Base-by-base conservation (phyloP, 2,888 invertebrate species). In the Ischnus inquisitorius region DNA sequence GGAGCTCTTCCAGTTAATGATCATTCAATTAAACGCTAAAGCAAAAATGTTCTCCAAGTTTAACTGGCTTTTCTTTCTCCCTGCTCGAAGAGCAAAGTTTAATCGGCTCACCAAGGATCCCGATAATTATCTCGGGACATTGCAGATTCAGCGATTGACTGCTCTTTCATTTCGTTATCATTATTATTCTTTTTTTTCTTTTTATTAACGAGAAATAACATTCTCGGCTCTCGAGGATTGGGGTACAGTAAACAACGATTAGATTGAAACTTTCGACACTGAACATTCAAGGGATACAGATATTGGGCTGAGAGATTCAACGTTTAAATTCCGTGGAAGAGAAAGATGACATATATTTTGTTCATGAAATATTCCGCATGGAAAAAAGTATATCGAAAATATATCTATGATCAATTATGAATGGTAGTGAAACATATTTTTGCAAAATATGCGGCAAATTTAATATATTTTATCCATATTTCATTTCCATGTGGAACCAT, bases 271-370 rank as follows among this genome's bases (percentile, higher is more conserved):
- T 87, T 85, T 89, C 81, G 87, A 92, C 91, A 92, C 85, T 87
- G 84, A 92, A 92, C 91, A 92, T 90, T 91, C 89, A 91, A 81
- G 81, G 89, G 87, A 86, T 69, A 89, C 88, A 89, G 88, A 90
- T 85, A 90, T 82, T 85, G 85, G 81, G 74, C 79, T 83, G 80
- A 76, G 76, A 85, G 79, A 83, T 80, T 80, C 68, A 78, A 84
- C 77, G 76, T 80, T 84, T 79, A 79, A 62, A 54, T 51, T 67
- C 62, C 41, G 71, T 60, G 57, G 60, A 22, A 51, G 83, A 81
- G 85, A 86, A 83, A 4, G 69, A 82, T 14, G 71, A 65, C 39
- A 65, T 57, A 10, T 39, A 4, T 6, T 34, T 34, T 34, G 4
- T 4, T 34, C 34, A 34, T 8, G 2, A 34, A 34, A 34, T 34